Evolutionary conservation across 2,113 vertebrate genomes (phyloP).

Genomic region (Vimba vimba): DNA sequence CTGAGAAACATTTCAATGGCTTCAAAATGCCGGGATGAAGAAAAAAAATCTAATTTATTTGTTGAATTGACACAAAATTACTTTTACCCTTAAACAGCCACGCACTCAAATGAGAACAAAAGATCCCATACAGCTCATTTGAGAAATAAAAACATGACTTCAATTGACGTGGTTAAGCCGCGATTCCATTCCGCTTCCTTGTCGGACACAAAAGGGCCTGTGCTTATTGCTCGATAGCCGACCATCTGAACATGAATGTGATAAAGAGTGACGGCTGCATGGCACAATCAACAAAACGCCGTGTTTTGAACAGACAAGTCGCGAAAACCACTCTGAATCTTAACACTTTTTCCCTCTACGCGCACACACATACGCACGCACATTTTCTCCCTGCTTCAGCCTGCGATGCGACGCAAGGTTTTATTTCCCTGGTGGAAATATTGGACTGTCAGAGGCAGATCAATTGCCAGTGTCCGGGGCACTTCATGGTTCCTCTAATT

Average conservation of each 20-base stretch:
- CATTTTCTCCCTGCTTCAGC: constrained; percentile 44
- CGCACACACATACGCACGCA: constrained; percentile 32
- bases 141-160: constrained; percentile 64
- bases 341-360: constrained; percentile 44
- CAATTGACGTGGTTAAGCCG: constrained; percentile 60
- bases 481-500: constrained; percentile 81
- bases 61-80: constrained; percentile 75
- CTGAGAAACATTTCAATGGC: constrained; percentile 50
- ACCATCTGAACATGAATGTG: constrained; percentile 60
- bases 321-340: constrained; percentile 59
- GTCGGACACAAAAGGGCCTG: constrained; percentile 43
- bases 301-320: constrained; percentile 59
- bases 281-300: constrained; percentile 46
- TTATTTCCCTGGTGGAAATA: constrained; percentile 84
- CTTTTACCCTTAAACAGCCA: constrained; percentile 62
- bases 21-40: constrained; percentile 55
- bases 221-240: constrained; percentile 58
- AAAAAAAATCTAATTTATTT: constrained; percentile 72
- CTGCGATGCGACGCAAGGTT: constrained; percentile 63
- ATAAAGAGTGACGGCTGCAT: constrained; percentile 59
- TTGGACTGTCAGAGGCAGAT: constrained; percentile 81
- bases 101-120: constrained; percentile 58
- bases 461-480: constrained; percentile 80
- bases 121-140: constrained; percentile 62
- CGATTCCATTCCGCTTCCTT: constrained; percentile 56